phyloP scores from a whole-genome alignment of 2,888 invertebrate species.

The Eucriotettix oculatus region DNA sequence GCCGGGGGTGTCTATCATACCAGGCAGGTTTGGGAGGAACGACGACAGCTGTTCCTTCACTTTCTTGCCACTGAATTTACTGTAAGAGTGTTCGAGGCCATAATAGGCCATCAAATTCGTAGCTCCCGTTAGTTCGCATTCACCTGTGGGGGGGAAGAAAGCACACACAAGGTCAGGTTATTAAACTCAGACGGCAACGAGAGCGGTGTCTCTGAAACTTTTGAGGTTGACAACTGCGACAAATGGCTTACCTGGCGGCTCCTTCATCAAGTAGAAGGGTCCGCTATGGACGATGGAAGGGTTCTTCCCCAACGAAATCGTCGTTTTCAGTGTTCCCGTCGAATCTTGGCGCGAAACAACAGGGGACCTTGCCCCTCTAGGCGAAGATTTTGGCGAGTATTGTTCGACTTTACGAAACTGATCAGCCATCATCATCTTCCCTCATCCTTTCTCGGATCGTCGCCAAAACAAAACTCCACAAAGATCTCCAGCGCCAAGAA shows the following conservation, averaged over 20 bases:
- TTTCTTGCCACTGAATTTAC: constrained; percentile 94
- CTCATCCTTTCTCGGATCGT: constrained; percentile 8
- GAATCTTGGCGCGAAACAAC: constrained; percentile 93
- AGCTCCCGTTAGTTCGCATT: constrained; percentile 87
- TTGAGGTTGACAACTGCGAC: too few species aligned
- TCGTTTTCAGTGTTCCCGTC: constrained; percentile 92
- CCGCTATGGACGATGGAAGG: constrained; percentile 95
- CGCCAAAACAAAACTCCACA: background rate
- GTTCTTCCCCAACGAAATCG: constrained; percentile 91
- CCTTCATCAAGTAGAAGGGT: constrained; percentile 96
- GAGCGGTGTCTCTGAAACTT: too few species aligned
- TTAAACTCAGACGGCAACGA: too few species aligned
- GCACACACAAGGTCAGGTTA: background rate
- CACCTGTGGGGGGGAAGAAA: constrained; percentile 37
- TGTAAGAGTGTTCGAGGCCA: constrained; percentile 92
- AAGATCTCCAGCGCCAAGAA: too few species aligned
- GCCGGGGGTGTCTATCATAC: constrained; percentile 86
- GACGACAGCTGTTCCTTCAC: constrained; percentile 88
- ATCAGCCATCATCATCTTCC: constrained; percentile 79
- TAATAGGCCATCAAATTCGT: constrained; percentile 94
- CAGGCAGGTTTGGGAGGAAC: constrained; percentile 87
- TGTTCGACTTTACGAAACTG: constrained; percentile 85
- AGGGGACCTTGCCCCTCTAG: constrained; percentile 83
- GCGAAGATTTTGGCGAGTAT: constrained; percentile 90
- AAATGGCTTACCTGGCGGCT: constrained; percentile 61